Base-by-base conservation (phyloP, 2,113 vertebrate genomes). In the Pongo pygmaeus region DNA sequence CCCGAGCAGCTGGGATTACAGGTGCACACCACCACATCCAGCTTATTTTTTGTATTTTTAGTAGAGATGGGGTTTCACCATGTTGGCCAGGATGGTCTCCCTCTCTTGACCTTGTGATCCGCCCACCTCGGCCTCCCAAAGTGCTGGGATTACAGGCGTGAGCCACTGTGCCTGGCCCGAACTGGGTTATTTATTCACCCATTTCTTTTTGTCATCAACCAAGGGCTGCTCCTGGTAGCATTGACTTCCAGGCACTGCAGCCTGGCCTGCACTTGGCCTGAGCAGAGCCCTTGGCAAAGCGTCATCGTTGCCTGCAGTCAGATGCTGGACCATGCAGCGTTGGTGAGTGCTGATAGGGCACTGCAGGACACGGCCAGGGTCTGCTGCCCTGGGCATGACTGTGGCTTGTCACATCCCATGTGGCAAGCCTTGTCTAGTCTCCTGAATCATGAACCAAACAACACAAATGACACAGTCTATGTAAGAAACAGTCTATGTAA, bases 331-430 rank as follows among this genome's bases (percentile, higher is more conserved):
- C 1, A 0, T 9, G 40, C 48, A 67, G 69, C 2, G 22, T 11
- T 27, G 13, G 35, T 40, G 50, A 59, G 22, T 1, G 2, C 22
- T 32, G n/a, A 50, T 35, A 30, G 25, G 6, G 2, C 32, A 52
- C 0, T 0, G 38, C 4, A 69, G n/a, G 64, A 20, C 38, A 35
- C 1, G 18, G 35, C 27, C 25, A 59, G 0, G 7, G 8, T 38
- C 43, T 27, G 14, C 40, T 50, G 30, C 9, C 0, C 32, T 10
- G 13, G 32, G 7, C 23, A 6, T 40, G 20, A 16, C 57, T 84
- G 17, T 38, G 14, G 75, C 52, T 79, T 38, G 3, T 50, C 25
- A 52, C 1, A 7, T 52, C 17, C 14, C 8, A 25, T 57, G 50
- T n/a, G 40, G 5, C 43, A 74, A 83, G 46, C 7, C 17, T 67